These are phyloP conservation scores for Mesembrinibis cayennensis DNA, from an alignment of 2,113 vertebrate species.

Conservation along the genomic window DNA sequence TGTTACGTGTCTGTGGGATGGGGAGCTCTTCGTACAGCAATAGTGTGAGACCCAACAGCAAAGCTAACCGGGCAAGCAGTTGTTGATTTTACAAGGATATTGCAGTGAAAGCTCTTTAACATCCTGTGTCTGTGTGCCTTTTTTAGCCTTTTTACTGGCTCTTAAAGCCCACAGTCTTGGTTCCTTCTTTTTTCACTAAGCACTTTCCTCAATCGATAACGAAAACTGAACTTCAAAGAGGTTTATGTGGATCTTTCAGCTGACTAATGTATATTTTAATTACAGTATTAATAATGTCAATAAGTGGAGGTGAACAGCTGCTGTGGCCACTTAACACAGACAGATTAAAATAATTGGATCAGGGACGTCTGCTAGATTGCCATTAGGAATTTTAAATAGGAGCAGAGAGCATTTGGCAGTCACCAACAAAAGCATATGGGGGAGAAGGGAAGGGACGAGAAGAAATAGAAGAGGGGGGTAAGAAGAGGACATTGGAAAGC, in stretches of 20 bases:
- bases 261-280: neutral
- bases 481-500: neutral
- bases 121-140: neutral
- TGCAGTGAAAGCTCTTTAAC: neutral
- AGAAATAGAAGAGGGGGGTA: neutral
- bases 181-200: neutral
- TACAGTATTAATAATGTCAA: neutral
- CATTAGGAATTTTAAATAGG: neutral
- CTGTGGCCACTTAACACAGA: neutral
- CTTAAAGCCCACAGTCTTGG: neutral
- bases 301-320: neutral
- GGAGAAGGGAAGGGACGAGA: neutral
- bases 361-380: neutral
- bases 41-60: neutral
- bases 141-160: neutral
- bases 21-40: neutral
- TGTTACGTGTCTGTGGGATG: neutral
- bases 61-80: neutral
- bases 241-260: neutral
- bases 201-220: neutral
- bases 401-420: neutral
- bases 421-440: neutral
- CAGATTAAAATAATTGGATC: constrained; percentile 24
- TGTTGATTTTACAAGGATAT: neutral
- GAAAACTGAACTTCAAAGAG: neutral